Evolutionary conservation across 1,140 invertebrate genomes (phyloP).

Genomic region (Archegozetes longisetosus): DNA sequence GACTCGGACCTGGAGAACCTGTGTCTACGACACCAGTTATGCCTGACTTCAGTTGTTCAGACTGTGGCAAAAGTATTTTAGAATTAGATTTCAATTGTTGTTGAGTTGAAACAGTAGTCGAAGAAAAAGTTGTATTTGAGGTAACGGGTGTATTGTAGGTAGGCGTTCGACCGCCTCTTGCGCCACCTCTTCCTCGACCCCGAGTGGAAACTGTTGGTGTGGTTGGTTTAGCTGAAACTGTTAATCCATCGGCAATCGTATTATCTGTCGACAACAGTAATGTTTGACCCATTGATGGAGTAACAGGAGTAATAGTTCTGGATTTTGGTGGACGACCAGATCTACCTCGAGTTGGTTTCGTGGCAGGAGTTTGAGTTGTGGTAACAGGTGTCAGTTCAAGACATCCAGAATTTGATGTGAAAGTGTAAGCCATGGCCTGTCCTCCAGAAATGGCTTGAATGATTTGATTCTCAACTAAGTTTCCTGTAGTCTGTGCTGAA

Average conservation of each 20-base stretch:
- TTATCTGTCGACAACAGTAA: background rate
- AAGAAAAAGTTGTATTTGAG: background rate
- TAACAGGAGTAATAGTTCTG: background rate
- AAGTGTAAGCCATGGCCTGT: slow-evolving; percentile 2
- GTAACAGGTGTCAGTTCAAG: slow-evolving; percentile 9
- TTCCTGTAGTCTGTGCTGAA: background rate
- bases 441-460: background rate
- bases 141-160: background rate
- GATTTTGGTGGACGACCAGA: background rate
- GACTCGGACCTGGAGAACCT: slow-evolving; percentile 1
- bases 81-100: background rate
- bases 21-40: background rate
- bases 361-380: background rate
- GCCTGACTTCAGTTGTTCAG: background rate
- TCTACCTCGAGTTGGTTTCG: background rate
- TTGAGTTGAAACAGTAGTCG: background rate
- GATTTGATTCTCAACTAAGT: background rate
- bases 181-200: background rate
- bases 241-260: background rate
- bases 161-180: background rate
- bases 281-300: background rate
- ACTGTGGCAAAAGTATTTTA: too few relatives aligned
- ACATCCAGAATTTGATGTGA: background rate
- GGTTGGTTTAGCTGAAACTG: background rate
- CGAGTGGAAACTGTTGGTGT: background rate